Evolutionary conservation across 2,113 vertebrate genomes (phyloP).

Genomic region (Eidolon helvum): DNA sequence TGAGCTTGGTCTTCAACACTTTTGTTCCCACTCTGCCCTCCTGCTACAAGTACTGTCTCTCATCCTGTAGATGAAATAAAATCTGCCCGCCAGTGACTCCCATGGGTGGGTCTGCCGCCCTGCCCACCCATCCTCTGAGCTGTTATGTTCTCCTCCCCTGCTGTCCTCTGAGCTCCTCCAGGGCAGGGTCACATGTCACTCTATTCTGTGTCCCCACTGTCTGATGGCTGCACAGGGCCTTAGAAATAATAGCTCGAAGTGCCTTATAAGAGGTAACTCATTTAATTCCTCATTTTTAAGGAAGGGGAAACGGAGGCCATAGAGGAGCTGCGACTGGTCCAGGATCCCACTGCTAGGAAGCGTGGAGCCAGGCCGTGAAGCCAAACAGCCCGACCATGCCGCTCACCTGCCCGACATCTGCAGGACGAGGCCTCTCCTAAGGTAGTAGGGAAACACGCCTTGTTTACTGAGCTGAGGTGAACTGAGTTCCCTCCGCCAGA

Average conservation of each 20-base stretch:
- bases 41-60: background rate
- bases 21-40: rapidly evolving
- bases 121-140: too few relatives aligned
- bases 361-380: rapidly evolving
- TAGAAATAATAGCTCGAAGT: rapidly evolving
- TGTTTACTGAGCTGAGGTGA: background rate
- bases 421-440: background rate
- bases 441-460: too few relatives aligned
- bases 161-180: background rate
- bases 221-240: background rate
- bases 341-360: background rate
- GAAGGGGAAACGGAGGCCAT: background rate
- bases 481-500: background rate
- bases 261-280: background rate
- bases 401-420: background rate
- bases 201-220: background rate
- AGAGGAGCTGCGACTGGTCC: too few relatives aligned
- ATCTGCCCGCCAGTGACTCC: background rate
- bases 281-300: background rate
- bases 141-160: background rate
- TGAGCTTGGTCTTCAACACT: background rate
- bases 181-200: background rate
- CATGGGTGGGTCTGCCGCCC: background rate
- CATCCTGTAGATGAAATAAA: too few relatives aligned
- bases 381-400: rapidly evolving